Evolutionary conservation across 2,888 invertebrate genomes (phyloP), one percentile per base, ranked within the genome.

Genomic region (Diloba caeruleocephala): DNA sequence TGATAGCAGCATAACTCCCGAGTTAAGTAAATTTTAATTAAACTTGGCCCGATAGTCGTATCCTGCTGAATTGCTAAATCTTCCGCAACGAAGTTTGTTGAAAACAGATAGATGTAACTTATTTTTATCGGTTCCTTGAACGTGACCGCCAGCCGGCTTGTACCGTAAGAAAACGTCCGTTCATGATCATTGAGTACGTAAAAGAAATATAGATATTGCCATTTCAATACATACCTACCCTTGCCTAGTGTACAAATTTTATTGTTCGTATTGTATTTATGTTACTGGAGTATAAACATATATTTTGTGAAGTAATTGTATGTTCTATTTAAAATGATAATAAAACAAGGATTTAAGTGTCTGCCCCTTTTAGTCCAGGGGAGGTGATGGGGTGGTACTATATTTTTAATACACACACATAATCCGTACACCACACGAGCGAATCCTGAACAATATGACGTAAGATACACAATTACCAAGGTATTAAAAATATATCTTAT

Each of bases 41-140:
- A 88, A 88, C 83, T 88, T 88, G 39, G 65, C n/a, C 68, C 85
- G 78, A 81, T 87, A 85, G 81, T 80, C 79, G 73, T 73, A 83
- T 86, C 87, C 85, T 82, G 74, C 63, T 76, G 72, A 75, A 77
- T 81, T 75, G 74, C 76, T 46, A 61, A 72, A 65, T 75, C 71
- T 55, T 56, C 57, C 43, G 64, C 28, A 33, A 38, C 44, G 32
- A 59, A 69, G 65, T 65, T 73, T 63, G 61, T 56, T 63, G 32
- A 50, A 46, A 58, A 60, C 50, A 63, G 72, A 78, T 77, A 78
- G 69, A 76, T 73, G 66, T 76, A 68, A 76, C 68, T 82, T 75
- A 73, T 75, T 79, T 79, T 70, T 76, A 76, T 79, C 78, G 71
- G 67, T 69, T 71, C 55, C 62, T 62, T 54, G 71, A 52, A 64